A percentile compares a stretch with the other conserved stretches of the same genome.
These are phyloP conservation scores for Drosophila eohydei DNA, from an alignment of 2,888 invertebrate genomes.

Conservation along the genomic window DNA sequence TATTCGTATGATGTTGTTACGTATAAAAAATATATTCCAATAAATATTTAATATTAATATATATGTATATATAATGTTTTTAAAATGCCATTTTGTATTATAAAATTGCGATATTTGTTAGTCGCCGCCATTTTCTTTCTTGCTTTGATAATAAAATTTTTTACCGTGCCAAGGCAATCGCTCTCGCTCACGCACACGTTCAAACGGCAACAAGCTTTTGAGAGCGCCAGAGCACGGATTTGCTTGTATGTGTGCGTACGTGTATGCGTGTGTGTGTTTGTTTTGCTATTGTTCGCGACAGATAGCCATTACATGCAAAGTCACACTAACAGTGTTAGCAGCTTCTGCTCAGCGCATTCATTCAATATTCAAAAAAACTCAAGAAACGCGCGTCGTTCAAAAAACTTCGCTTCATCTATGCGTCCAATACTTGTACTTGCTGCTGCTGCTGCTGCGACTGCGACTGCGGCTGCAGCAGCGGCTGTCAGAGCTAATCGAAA, in stretches of 20 bases:
- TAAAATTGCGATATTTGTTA: conserved; percentile 20
- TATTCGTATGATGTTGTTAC: not conserved
- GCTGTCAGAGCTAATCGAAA: conserved; percentile 5
- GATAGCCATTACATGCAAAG: conserved; percentile 77
- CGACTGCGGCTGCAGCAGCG: conserved; percentile 1
- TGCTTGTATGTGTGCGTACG: conserved; percentile 4
- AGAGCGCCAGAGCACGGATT: conserved; percentile 26
- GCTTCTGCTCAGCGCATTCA: conserved; percentile 45
- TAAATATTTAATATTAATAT: not conserved
- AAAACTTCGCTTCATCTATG: not conserved
- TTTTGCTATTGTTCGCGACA: conserved; percentile 66
- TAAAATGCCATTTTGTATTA: conserved; percentile 21
- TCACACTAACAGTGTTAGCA: conserved; percentile 64
- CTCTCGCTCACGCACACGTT: conserved; percentile 27
- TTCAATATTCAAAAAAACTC: conserved; percentile 48
- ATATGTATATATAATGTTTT: not conserved
- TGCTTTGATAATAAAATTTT: conserved; percentile 70
- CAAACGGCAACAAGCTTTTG: conserved; percentile 45
- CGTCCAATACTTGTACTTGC: conserved; percentile 47
- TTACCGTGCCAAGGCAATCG: conserved; percentile 66
- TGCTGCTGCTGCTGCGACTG: conserved; percentile 5
- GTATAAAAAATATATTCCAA: not conserved
- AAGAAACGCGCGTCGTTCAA: conserved; percentile 10
- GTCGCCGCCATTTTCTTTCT: conserved; percentile 72
- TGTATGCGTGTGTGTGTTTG: conserved; percentile 51